Conservation (phyloP, 2,113 vertebrate genomes). For the Tragelaphus buxtoni region DNA sequence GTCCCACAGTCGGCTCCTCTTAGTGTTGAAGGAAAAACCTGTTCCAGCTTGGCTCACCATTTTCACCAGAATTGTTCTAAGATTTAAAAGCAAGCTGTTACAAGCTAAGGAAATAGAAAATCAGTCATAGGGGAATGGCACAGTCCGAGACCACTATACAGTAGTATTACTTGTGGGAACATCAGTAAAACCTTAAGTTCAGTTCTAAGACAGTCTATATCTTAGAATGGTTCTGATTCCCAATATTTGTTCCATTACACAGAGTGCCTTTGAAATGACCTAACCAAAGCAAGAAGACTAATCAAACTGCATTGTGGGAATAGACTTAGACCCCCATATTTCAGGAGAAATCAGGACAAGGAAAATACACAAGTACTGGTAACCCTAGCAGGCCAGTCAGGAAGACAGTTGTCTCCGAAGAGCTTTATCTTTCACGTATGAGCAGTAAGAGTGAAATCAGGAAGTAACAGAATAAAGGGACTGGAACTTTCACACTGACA, state of each 20-base stretch:
- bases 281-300: background rate
- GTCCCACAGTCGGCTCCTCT: constrained; percentile 87
- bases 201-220: background rate
- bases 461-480: background rate
- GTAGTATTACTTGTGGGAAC: background rate
- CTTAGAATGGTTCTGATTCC: constrained; percentile 1
- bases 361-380: background rate
- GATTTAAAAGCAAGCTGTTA: constrained; percentile 50
- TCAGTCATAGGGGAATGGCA: background rate
- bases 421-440: background rate
- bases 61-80: constrained; percentile 91
- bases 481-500: background rate
- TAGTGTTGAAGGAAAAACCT: constrained; percentile 89
- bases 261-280: background rate
- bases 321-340: background rate
- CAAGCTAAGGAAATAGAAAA: background rate
- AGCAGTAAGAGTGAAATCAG: background rate
- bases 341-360: background rate
- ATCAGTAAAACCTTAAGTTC: background rate
- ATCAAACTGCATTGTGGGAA: background rate
- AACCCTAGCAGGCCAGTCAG: background rate
- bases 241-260: background rate
- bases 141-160: background rate
- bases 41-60: constrained; percentile 95
- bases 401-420: background rate